A percentile compares a stretch with the other conserved stretches of the same genome.
Conservation (phyloP, 2,888 invertebrate genomes). For the Drosophila helvetica region DNA sequence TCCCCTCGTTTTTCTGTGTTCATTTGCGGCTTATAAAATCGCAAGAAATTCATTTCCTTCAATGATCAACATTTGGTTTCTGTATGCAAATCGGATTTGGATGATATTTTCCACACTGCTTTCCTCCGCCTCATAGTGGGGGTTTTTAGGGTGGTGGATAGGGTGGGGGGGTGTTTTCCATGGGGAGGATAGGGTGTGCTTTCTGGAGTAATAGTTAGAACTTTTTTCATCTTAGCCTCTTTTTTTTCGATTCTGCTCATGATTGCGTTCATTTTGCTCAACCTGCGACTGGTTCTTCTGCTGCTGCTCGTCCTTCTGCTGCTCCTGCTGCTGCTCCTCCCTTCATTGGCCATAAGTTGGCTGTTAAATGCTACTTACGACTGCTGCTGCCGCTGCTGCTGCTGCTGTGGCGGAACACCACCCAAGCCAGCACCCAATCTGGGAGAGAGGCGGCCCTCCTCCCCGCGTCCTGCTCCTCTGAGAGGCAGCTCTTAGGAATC, state of each 20-base stretch:
- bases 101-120: slow-evolving; percentile 16
- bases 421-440: slow-evolving; percentile 1
- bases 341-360: slow-evolving; percentile 69
- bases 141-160: not conserved
- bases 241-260: not conserved
- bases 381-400: slow-evolving; percentile 27
- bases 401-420: slow-evolving; percentile 49
- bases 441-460: not conserved
- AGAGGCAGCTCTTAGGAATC: not conserved
- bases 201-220: slow-evolving; percentile 26
- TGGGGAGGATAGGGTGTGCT: not conserved
- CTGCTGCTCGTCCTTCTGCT: slow-evolving; percentile 3
- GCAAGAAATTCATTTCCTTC: not conserved
- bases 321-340: slow-evolving; percentile 6
- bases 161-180: too few species aligned
- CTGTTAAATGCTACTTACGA: slow-evolving; percentile 75
- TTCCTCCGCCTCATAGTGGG: not conserved
- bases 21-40: slow-evolving; percentile 16
- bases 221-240: slow-evolving; percentile 35
- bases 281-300: not conserved
- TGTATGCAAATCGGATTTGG: slow-evolving; percentile 32
- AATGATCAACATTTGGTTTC: slow-evolving; percentile 11
- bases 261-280: not conserved
- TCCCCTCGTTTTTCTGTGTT: not conserved
- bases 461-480: slow-evolving; percentile 6